phyloP scores from a whole-genome alignment of 2,113 vertebrate genomes.

The Zosterops hypoxanthus region DNA sequence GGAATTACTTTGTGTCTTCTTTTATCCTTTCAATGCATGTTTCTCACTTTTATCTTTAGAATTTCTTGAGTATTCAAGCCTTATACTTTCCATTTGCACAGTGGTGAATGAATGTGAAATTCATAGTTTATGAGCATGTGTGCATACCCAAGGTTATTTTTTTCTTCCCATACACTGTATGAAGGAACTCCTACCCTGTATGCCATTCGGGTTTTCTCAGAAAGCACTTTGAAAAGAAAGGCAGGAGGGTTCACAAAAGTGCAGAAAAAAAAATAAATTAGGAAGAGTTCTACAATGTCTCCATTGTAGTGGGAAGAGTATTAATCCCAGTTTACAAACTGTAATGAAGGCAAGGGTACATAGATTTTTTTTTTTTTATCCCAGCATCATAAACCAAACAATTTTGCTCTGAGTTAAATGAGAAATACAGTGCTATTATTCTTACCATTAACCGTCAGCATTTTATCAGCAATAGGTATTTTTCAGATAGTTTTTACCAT shows the following conservation, averaged over 20 bases:
- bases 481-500: not conserved
- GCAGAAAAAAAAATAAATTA: not conserved
- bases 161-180: not conserved
- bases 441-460: not conserved
- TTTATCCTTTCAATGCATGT: not conserved
- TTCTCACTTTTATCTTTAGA: not conserved
- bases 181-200: not conserved
- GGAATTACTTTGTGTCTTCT: not conserved
- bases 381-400: not conserved
- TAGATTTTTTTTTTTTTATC: not conserved
- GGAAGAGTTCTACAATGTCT: not conserved
- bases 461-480: not conserved
- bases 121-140: not conserved
- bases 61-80: not conserved
- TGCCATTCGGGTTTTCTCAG: not conserved
- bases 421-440: not conserved
- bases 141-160: not conserved
- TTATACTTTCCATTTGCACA: not conserved
- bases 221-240: not conserved
- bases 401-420: not conserved
- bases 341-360: not conserved
- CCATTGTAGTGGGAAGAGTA: not conserved
- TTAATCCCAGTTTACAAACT: not conserved
- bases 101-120: not conserved
- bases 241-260: not conserved